phyloP scores from a whole-genome alignment of 2,797 vertebrate genomes.

The Sebastes hubbsi region DNA sequence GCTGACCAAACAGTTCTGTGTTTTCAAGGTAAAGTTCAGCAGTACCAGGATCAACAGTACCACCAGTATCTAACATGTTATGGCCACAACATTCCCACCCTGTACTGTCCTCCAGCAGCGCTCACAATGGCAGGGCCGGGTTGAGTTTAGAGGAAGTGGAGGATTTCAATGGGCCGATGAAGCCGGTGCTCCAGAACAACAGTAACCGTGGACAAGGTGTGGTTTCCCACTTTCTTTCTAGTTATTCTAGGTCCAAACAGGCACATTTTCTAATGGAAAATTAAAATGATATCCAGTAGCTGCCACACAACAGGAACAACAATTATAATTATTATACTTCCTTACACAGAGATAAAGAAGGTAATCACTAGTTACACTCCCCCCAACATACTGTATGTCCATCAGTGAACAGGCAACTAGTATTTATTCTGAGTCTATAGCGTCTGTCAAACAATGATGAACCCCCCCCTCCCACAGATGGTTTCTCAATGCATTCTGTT shows the following conservation, averaged over 20 bases:
- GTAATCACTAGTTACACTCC: not conserved
- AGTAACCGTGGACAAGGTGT: not conserved
- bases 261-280: not conserved
- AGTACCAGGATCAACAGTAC: not conserved
- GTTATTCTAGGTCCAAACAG: not conserved
- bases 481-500: slow-evolving; percentile 31
- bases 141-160: slow-evolving; percentile 28
- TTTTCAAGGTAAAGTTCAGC: slow-evolving; percentile 3
- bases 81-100: slow-evolving; percentile 27
- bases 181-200: slow-evolving; percentile 12
- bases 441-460: not conserved
- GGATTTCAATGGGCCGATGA: not conserved
- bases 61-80: slow-evolving; percentile 7
- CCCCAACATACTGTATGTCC: not conserved
- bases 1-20: not conserved
- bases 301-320: too few species aligned
- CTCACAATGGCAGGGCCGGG: slow-evolving; percentile 5
- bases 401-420: not conserved
- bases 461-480: not conserved
- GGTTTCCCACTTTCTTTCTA: not conserved
- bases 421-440: not conserved
- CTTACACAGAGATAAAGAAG: not conserved
- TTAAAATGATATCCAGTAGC: not conserved
- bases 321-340: too few species aligned
- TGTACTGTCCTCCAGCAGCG: not conserved